phyloP scores from a whole-genome alignment of 2,888 invertebrate species.

The Molanna angustata region DNA sequence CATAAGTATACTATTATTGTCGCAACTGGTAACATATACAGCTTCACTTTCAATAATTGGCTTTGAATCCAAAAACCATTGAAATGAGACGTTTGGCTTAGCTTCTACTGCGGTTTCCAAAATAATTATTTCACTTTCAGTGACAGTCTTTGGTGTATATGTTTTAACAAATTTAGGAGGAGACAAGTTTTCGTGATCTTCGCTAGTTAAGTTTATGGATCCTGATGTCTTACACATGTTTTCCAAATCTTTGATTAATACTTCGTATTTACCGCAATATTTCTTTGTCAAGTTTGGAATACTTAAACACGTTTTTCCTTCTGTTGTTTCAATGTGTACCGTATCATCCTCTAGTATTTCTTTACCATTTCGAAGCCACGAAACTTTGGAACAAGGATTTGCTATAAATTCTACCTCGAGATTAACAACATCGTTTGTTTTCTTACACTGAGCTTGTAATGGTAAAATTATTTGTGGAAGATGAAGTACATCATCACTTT shows the following conservation, averaged over 20 bases:
- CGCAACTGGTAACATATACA: conserved; percentile 66
- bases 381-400: conserved; percentile 66
- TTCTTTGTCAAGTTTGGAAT: conserved; percentile 69
- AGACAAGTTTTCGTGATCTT: conserved; percentile 58
- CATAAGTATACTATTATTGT: conserved; percentile 76
- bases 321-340: conserved; percentile 57
- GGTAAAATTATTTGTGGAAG: conserved; percentile 70
- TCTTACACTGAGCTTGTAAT: conserved; percentile 70
- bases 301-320: conserved; percentile 62
- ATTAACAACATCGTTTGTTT: conserved; percentile 65
- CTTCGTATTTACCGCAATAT: conserved; percentile 86
- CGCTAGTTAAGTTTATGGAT: conserved; percentile 71
- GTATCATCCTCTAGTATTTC: conserved; percentile 65
- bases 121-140: conserved; percentile 72
- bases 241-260: conserved; percentile 72
- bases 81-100: conserved; percentile 77
- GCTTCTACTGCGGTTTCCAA: conserved; percentile 76
- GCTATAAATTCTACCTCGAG: conserved; percentile 73
- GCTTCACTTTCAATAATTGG: conserved; percentile 69
- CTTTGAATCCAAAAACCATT: conserved; percentile 78
- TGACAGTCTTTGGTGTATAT: conserved; percentile 66
- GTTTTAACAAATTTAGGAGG: conserved; percentile 74
- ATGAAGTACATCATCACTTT: conserved; percentile 12
- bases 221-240: conserved; percentile 79
- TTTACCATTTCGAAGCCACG: conserved; percentile 84